These are phyloP conservation scores for Phaethornis superciliosus DNA, from an alignment of 2,113 vertebrate genomes.

Conservation along the genomic window DNA sequence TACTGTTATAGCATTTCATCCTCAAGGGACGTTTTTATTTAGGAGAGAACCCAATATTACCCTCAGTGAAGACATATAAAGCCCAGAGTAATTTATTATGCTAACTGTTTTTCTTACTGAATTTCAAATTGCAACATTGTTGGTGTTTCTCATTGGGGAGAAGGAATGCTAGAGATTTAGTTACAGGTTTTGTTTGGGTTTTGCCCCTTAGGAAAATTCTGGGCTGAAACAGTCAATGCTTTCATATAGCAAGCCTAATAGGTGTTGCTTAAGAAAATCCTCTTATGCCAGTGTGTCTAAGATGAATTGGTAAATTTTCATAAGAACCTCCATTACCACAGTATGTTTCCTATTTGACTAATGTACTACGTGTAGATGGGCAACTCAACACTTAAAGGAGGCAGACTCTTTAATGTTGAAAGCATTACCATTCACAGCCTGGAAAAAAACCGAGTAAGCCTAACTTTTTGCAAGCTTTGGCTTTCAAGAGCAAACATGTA, in stretches of 20 bases:
- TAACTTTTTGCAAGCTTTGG: not conserved
- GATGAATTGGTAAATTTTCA: not conserved
- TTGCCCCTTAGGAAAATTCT: constrained; percentile 11
- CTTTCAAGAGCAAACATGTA: not conserved
- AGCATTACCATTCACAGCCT: not conserved
- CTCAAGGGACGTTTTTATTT: not conserved
- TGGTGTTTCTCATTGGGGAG: not conserved
- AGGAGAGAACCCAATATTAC: not conserved
- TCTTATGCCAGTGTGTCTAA: not conserved
- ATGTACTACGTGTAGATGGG: not conserved
- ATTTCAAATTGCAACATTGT: not conserved
- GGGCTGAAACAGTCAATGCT: not conserved
- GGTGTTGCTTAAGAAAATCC: constrained; percentile 14
- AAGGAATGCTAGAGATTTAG: not conserved
- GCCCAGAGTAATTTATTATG: not conserved
- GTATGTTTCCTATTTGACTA: not conserved
- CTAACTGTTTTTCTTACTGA: constrained; percentile 13
- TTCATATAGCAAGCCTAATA: not conserved
- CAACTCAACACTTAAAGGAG: not conserved
- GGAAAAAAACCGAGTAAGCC: not conserved
- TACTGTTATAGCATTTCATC: not conserved
- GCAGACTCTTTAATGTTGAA: constrained; percentile 7
- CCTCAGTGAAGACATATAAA: not conserved
- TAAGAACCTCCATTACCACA: not conserved
- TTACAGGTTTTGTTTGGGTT: constrained; percentile 17